Percentiles rank a stretch among this genome's conserved stretches.
These are phyloP conservation scores for Lethenteron reissneri DNA, from an alignment of 2,113 vertebrate species.

Conservation along the genomic window DNA sequence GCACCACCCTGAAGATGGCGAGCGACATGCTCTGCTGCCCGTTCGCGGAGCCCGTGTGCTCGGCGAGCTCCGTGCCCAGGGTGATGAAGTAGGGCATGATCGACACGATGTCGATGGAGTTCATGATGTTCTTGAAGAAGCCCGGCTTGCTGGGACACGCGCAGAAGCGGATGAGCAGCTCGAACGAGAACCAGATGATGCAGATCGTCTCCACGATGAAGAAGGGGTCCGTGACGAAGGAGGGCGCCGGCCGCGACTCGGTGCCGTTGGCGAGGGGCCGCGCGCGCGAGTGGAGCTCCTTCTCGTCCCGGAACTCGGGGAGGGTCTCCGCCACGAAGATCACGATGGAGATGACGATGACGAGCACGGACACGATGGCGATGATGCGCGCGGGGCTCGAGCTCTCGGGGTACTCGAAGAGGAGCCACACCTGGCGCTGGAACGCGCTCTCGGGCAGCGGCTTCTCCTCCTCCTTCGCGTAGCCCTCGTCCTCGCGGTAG, in stretches of 20 bases:
- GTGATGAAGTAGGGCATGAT: conserved; percentile 99
- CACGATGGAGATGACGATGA: conserved; percentile 91
- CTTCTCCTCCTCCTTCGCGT: conserved; percentile 80
- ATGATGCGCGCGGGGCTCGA: conserved; percentile 79
- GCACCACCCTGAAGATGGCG: conserved; percentile 86
- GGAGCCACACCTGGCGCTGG: conserved; percentile 87
- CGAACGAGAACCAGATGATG: conserved; percentile 97
- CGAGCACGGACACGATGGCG: conserved; percentile 82
- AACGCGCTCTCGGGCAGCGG: conserved; percentile 74
- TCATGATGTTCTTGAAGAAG: conserved; percentile 98
- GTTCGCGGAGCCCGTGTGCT: conserved; percentile 30
- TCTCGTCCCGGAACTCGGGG: conserved; percentile 81
- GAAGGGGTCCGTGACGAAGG: conserved; percentile 69
- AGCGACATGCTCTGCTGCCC: conserved; percentile 79
- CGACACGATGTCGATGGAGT: conserved; percentile 93
- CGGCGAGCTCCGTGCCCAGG: conserved; percentile 76
- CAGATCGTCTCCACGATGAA: conserved; percentile 97
- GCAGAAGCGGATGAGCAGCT: conserved; percentile 83
- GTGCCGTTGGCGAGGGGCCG: conserved; percentile 13
- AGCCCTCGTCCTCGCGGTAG: conserved; percentile 77
- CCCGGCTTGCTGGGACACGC: conserved; percentile 70
- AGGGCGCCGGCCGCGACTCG: not conserved
- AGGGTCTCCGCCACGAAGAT: conserved; percentile 88
- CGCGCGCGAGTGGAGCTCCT: conserved; percentile 35
- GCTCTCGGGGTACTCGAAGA: conserved; percentile 93